A percentile compares a stretch with the other conserved stretches of the same genome.
Conservation (phyloP, 2,888 invertebrate genomes). For the Zelleria hepariella region DNA sequence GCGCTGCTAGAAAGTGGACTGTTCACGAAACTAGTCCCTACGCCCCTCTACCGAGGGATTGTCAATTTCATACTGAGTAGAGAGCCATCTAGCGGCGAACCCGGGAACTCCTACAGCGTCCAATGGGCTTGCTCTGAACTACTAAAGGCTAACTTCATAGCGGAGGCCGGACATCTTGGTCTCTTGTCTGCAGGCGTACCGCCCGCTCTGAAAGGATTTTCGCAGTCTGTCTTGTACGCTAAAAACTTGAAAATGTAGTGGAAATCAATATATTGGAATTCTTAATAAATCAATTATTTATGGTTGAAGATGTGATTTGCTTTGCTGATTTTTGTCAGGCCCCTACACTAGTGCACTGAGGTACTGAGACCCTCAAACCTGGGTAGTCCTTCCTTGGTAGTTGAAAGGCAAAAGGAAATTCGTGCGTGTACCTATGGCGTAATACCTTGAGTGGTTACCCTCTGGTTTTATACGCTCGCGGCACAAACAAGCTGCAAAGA, state of each 20-base stretch:
- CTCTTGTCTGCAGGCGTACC: constrained; percentile 42
- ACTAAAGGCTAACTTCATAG: constrained; percentile 32
- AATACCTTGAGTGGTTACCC: too few relatives aligned
- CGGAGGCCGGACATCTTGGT: constrained; percentile 55
- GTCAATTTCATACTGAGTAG: constrained; percentile 38
- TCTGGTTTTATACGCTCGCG: too few relatives aligned
- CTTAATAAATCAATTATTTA: background rate
- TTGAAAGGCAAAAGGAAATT: too few relatives aligned
- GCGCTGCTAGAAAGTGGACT: constrained; percentile 47
- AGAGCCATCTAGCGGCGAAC: constrained; percentile 20
- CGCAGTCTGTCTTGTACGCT: constrained; percentile 41
- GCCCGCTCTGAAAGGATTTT: constrained; percentile 42
- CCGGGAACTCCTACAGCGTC: constrained; percentile 26
- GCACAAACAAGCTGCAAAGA: too few relatives aligned
- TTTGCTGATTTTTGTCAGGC: too few relatives aligned
- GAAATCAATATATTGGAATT: constrained; percentile 7
- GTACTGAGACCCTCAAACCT: too few relatives aligned
- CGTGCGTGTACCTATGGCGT: too few relatives aligned
- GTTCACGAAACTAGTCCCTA: constrained; percentile 46
- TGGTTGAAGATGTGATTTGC: too few relatives aligned
- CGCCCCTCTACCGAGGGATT: constrained; percentile 39
- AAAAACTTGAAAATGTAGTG: constrained; percentile 28
- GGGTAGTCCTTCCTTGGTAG: too few relatives aligned
- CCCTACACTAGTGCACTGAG: too few relatives aligned
- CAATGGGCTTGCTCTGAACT: constrained; percentile 44